These are phyloP conservation scores for Eumerus sabulonum DNA, from an alignment of 2,888 invertebrate species.

Conservation along the genomic window DNA sequence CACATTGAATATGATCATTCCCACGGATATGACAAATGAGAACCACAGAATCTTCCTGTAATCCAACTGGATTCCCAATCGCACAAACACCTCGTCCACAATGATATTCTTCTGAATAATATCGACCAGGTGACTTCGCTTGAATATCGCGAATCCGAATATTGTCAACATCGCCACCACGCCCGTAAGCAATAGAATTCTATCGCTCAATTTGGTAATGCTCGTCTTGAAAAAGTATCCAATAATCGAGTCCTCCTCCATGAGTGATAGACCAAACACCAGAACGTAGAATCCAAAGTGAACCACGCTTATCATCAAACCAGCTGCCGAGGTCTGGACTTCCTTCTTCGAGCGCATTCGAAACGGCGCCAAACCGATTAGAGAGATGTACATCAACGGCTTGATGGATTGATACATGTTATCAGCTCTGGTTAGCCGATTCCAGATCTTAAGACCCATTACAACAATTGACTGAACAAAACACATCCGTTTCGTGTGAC, in stretches of 20 bases:
- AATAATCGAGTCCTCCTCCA: constrained; percentile 76
- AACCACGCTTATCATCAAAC: constrained; percentile 73
- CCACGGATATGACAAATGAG: constrained; percentile 74
- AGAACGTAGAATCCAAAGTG: constrained; percentile 75
- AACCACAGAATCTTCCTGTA: constrained; percentile 74
- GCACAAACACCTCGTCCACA: constrained; percentile 75
- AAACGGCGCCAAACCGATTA: constrained; percentile 76
- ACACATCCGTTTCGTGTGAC: constrained; percentile 36
- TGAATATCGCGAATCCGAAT: constrained; percentile 75
- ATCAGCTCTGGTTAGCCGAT: constrained; percentile 75
- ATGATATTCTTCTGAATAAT: constrained; percentile 74
- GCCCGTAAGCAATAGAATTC: constrained; percentile 74
- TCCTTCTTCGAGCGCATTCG: constrained; percentile 74
- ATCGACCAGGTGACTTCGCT: constrained; percentile 71
- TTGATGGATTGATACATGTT: constrained; percentile 76
- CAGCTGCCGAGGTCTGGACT: constrained; percentile 74
- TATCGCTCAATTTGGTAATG: constrained; percentile 76
- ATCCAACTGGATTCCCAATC: constrained; percentile 75
- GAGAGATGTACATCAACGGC: constrained; percentile 75
- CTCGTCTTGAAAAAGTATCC: constrained; percentile 78
- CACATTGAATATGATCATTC: constrained; percentile 75
- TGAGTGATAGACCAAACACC: constrained; percentile 73
- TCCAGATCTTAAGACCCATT: constrained; percentile 74
- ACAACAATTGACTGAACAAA: not conserved
- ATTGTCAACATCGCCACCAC: constrained; percentile 76